Base-by-base conservation (phyloP, 37 sponge, comb jelly and placozoan species). In the Ianthella basta region DNA sequence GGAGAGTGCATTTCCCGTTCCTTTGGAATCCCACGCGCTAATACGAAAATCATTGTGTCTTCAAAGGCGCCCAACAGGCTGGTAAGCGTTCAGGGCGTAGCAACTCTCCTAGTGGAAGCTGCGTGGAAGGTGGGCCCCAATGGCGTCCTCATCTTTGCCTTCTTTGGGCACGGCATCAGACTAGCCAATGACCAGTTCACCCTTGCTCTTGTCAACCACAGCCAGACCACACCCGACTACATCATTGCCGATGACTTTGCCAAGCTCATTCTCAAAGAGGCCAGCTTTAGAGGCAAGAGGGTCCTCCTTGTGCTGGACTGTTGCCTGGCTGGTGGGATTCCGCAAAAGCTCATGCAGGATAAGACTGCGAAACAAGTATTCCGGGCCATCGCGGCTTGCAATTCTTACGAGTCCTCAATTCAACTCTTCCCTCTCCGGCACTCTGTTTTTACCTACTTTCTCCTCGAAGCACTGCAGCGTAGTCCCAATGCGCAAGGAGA, bases 121-220 rank as follows among this genome's bases (percentile, higher is more conserved):
- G 94, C 94, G 13, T 40, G 65, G 21, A 82, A 60, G 41, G 94
- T 88, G 20, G 88, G 88, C 12, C 44, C 59, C 2, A 60, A 78
- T 23, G 91, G 91, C 19, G 41, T 90, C 20, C 86, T 90, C 59
- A 59, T 94, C 4, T 90, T 90, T 74, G 82, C 84, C 64, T 90
- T 88, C 73, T 86, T 88, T 32, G 94, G 91, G 10, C 94, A 94
- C 54, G 94, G 94, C 12, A 79, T 88, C 27, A 67, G 34, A 40
- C 24, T 75, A 33, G 35, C 70, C 3, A 32, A 32, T 6, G 6
- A 69, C 70, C 35, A 69, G 35, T 69, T 34, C 70, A 34, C 70
- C 33, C 70, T 69, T 33, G 34, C 34, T 15, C 6, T 69, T 6
- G 70, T 69, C 70, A 30, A 69, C 70, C 70, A 69, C 70, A 30